A percentile compares a stretch with the other conserved stretches of the same genome.
Conservation (phyloP, 2,888 invertebrate species). For the Eilema sororculum region DNA sequence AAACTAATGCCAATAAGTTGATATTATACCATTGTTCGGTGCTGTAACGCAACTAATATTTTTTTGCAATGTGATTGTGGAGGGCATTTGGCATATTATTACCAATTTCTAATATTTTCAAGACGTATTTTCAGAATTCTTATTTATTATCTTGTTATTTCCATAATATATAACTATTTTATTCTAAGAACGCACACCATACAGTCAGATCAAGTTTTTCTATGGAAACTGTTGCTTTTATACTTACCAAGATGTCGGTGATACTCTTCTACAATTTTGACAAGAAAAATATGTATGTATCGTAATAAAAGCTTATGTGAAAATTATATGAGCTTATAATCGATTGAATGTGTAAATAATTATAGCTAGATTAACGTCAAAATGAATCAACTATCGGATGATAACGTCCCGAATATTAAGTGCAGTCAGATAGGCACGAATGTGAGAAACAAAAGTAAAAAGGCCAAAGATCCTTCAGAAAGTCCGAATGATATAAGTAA, state of each 20-base stretch:
- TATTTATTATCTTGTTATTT: conserved; percentile 60
- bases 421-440: conserved; percentile 77
- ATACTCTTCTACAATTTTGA: conserved; percentile 82
- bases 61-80: conserved; percentile 84
- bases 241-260: conserved; percentile 84
- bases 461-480: conserved; percentile 83
- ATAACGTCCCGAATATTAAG: conserved; percentile 77
- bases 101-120: conserved; percentile 68
- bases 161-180: conserved; percentile 56
- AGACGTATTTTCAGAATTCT: conserved; percentile 69
- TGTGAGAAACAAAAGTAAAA: conserved; percentile 81
- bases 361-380: conserved; percentile 75
- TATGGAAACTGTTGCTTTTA: conserved; percentile 67
- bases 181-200: conserved; percentile 54
- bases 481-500: conserved; percentile 71
- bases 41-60: conserved; percentile 55
- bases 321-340: conserved; percentile 72
- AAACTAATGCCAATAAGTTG: conserved; percentile 25
- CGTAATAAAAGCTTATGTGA: conserved; percentile 68
- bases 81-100: conserved; percentile 65
- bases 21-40: conserved; percentile 39
- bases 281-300: conserved; percentile 79
- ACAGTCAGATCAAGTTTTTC: conserved; percentile 59
- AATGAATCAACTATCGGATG: conserved; percentile 81
- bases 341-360: conserved; percentile 80